Evolutionary conservation across 2,113 vertebrate species (phyloP).

Genomic region (Alosa alosa): DNA sequence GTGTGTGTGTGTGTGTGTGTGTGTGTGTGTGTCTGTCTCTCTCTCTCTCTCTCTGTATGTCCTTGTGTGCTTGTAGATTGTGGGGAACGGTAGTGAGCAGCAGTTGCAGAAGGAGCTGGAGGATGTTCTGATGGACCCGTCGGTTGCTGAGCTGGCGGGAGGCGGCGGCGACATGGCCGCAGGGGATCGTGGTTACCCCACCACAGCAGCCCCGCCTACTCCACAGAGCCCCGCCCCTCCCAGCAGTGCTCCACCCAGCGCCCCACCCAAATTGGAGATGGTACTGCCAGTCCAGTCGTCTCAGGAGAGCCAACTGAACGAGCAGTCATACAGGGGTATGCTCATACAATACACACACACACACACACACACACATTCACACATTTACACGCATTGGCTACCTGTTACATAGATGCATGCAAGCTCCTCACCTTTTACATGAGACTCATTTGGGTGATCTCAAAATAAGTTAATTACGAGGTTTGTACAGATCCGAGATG

Average conservation of each 20-base stretch:
- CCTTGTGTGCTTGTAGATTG: constrained; percentile 75
- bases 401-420: too few relatives aligned
- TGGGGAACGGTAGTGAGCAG: constrained; percentile 98
- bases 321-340: constrained; percentile 68
- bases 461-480: too few relatives aligned
- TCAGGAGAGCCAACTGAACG: constrained; percentile 86
- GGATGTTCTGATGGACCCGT: constrained; percentile 96
- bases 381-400: too few relatives aligned
- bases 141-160: constrained; percentile 71
- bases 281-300: constrained; percentile 86
- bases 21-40: constrained; percentile 3
- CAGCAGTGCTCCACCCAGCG: constrained; percentile 54
- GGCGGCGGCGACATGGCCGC: constrained; percentile 64
- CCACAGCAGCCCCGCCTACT: constrained; percentile 48
- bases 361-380: background rate
- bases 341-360: background rate
- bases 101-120: constrained; percentile 92
- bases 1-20: constrained; percentile 6
- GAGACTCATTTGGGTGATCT: too few relatives aligned
- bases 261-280: constrained; percentile 85
- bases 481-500: too few relatives aligned
- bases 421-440: too few relatives aligned
- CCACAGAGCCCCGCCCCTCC: constrained; percentile 66
- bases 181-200: constrained; percentile 63
- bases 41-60: background rate